Base-by-base conservation (phyloP, 2,888 invertebrate species). In the Timema podura region DNA sequence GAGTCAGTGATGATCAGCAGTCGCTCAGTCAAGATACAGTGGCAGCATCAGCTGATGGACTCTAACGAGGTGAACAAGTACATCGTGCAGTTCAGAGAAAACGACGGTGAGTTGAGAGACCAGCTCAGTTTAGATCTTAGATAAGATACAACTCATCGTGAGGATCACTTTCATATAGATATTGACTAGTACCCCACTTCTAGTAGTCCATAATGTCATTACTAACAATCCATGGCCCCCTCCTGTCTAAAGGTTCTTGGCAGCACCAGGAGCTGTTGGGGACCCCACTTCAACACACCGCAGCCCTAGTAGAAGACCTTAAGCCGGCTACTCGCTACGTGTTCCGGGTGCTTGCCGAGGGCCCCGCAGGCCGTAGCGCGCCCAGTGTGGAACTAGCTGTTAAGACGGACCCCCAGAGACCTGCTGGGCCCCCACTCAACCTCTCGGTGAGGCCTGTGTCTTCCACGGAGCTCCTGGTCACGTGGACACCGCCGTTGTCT, bases 341-440 rank as follows among this genome's bases (percentile, higher is more conserved):
- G 9, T 86, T 92, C 75, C 83, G 91, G 47, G 87, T 92, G 6
- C 85, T 90, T 68, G 91, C 91, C 0, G 90, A 90, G 79, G 91
- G 91, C 6, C 88, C 89, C 6, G 89, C 89, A 0, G 91, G 91
- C 0, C 85, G 86, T 76, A 90, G 91, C 77, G 82, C 84, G 2
- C 89, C 89, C 0, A 89, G 89, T 73, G 83, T 85, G 49, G 89
- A 89, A 75, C 79, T 90, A 44, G 77, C 83, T 10, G 84, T 90
- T 0, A 85, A 85, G 76, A 90, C 90, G 0, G 88, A 90, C 75
- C 89, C 90, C 0, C 89, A 90, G 79, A 82, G 88, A 72, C 90
- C 90, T 0, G 89, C 89, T 0, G 90, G 90, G 7, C 86, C 89
- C 0, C 90, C 90, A 0, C 79, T 88, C 9, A 88, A 87, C 79